A percentile compares a stretch with the other conserved stretches of the same genome.
Conservation (phyloP, 2,888 invertebrate species). For the Andrena camellia region DNA sequence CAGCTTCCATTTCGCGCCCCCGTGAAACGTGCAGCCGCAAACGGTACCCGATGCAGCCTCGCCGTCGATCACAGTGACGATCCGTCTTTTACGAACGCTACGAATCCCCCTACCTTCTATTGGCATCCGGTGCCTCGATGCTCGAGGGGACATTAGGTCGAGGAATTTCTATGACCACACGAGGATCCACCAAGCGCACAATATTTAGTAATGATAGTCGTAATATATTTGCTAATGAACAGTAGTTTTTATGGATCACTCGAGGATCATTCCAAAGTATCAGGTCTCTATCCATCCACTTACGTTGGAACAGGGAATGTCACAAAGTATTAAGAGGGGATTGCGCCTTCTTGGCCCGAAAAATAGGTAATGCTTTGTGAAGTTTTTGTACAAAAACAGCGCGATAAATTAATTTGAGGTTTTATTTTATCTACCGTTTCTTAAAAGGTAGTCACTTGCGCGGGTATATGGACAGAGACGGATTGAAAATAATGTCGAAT, state of each 20-base stretch:
- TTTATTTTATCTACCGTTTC: too few relatives aligned
- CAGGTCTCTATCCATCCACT: too few relatives aligned
- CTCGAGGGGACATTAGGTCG: background rate
- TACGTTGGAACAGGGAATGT: too few relatives aligned
- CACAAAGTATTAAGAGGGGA: too few relatives aligned
- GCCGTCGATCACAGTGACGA: constrained; percentile 16
- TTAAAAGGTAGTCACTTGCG: background rate
- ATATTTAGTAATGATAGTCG: too few relatives aligned
- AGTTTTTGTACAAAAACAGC: too few relatives aligned
- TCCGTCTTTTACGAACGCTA: background rate
- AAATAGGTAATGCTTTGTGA: too few relatives aligned
- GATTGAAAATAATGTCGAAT: constrained; percentile 11
- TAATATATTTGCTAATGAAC: background rate
- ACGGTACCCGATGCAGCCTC: constrained; percentile 12
- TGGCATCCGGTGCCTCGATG: background rate
- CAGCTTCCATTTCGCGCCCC: constrained; percentile 37
- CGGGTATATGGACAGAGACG: too few relatives aligned
- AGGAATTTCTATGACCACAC: background rate
- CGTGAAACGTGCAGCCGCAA: constrained; percentile 43
- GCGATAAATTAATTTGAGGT: too few relatives aligned
- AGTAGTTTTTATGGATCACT: background rate
- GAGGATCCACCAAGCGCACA: too few relatives aligned
- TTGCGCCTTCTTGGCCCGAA: too few relatives aligned
- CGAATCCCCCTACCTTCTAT: constrained; percentile 8
- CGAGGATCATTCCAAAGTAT: too few relatives aligned